Evolutionary conservation across 2,797 vertebrate species (phyloP).

Genomic region (Aldrovandia affinis): DNA sequence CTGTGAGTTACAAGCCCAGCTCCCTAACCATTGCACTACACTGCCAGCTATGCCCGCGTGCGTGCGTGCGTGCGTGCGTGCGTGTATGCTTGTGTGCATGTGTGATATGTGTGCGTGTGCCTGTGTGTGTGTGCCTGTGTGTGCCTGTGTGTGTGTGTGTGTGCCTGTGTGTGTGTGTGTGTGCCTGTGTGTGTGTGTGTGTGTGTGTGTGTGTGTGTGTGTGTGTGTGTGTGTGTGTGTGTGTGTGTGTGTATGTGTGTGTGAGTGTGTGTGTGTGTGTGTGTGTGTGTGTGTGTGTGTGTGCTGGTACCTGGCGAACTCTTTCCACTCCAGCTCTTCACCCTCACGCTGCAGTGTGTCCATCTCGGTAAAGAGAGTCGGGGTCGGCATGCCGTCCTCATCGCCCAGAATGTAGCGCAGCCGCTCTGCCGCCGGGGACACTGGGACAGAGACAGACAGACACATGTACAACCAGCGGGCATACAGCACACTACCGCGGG

Average conservation of each 20-base stretch:
- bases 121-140: neutral
- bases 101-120: neutral
- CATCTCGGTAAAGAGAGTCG: conserved; percentile 95
- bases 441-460: conserved; percentile 55
- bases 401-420: conserved; percentile 92
- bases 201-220: conserved; percentile 14
- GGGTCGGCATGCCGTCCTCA: conserved; percentile 86
- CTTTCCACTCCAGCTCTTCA: conserved; percentile 94
- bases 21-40: no score
- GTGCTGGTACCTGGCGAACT: conserved; percentile 83
- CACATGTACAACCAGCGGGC: neutral
- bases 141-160: neutral
- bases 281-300: conserved; percentile 24
- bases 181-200: neutral
- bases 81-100: no score
- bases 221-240: conserved; percentile 21
- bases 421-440: conserved; percentile 90
- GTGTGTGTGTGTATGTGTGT: conserved; percentile 17
- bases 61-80: no score
- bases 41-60: neutral
- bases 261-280: neutral
- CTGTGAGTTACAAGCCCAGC: no score
- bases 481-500: neutral
- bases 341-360: conserved; percentile 91
- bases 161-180: neutral